Evolutionary conservation across 2,888 invertebrate genomes (phyloP), one percentile per base, ranked within the genome.

Genomic region (Strigamia transsilvanica): DNA sequence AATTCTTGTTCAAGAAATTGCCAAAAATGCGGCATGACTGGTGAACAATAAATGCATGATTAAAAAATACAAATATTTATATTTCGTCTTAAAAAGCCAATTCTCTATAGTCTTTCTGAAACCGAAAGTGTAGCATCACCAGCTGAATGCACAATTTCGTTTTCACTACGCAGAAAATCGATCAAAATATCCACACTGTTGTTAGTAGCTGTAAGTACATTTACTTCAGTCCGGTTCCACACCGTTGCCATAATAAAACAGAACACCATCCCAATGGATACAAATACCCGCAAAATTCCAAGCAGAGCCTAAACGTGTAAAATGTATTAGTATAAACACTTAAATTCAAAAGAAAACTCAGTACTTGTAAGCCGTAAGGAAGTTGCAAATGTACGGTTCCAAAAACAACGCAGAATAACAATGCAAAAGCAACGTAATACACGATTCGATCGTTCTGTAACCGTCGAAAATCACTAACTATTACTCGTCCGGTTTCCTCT

Each of bases 161-260:
- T 80, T 38, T 80, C 80, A 12, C n/a, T 18, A 13, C 32, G 56
- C 15, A 80, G 41, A 38, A 51, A 80, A 27, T 23, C 21, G 23
- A 83, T 66, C 51, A 83, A 77, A 32, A 83, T 82, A 18, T 34
- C 27, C 12, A 82, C 56, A 34, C 78, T 79, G 73, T 42, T 18
- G 13, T 79, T 34, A 9, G 82, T 93, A n/a, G 94, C 93, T 85
- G 93, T 90, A 18, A 94, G 89, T 66, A 93, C 93, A 88, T 95
- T 94, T 85, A 90, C 90, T 87, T 96, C 96, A 84, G 94, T 93
- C 84, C 90, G 91, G 87, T 94, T 93, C 95, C 95, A 95, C 84
- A 96, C 87, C 0, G 93, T 91, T 42, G 92, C 94, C 95, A 94
- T 94, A 84, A 94, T 90, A 21, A 94, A 84, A 84, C 91, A 91